These are phyloP conservation scores for Phoxinus phoxinus DNA, from an alignment of 2,113 vertebrate species.

Conservation along the genomic window DNA sequence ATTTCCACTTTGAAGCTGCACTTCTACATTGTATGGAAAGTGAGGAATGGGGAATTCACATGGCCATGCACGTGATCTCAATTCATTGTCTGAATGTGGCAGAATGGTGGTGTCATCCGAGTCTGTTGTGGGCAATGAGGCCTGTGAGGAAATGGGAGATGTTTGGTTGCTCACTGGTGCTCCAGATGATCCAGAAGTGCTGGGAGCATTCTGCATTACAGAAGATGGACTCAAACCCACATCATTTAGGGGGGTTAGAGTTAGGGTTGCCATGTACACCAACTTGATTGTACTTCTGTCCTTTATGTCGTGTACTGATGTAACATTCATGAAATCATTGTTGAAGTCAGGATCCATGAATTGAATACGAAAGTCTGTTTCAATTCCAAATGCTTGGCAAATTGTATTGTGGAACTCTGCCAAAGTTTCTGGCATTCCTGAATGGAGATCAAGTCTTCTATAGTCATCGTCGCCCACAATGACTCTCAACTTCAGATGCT, in stretches of 20 bases:
- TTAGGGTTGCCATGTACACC: slow-evolving; percentile 30
- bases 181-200: slow-evolving; percentile 20
- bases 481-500: too few relatives aligned
- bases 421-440: too few relatives aligned
- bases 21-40: slow-evolving; percentile 35
- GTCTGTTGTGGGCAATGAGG: slow-evolving; percentile 12
- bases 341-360: too few relatives aligned
- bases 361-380: too few relatives aligned
- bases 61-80: slow-evolving; percentile 46
- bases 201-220: background rate
- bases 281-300: too few relatives aligned
- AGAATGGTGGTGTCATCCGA: slow-evolving; percentile 39
- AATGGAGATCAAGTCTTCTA: too few relatives aligned
- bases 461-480: too few relatives aligned
- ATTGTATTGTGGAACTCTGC: too few relatives aligned
- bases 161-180: slow-evolving; percentile 15
- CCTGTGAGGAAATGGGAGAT: slow-evolving; percentile 17
- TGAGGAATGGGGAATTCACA: slow-evolving; percentile 32
- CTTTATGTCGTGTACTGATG: too few relatives aligned
- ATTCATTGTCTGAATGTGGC: slow-evolving; percentile 37
- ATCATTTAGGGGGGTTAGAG: slow-evolving; percentile 4
- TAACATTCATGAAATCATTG: too few relatives aligned
- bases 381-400: too few relatives aligned
- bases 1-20: slow-evolving; percentile 46
- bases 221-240: background rate